phyloP scores from a whole-genome alignment of 2,113 vertebrate genomes.

The Pungitius pungitius region DNA sequence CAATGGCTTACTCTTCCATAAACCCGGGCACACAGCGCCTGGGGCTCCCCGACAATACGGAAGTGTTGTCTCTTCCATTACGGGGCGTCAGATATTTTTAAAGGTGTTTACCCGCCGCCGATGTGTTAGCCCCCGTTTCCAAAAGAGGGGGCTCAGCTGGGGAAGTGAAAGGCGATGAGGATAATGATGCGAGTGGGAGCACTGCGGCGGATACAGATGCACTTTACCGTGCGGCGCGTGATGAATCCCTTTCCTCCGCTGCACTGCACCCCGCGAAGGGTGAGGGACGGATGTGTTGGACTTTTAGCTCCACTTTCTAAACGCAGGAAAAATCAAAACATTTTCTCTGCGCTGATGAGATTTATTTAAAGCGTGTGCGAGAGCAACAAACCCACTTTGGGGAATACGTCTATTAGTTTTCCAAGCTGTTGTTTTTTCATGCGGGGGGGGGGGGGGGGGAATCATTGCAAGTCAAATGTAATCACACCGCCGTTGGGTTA shows the following conservation, averaged over 20 bases:
- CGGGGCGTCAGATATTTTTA: constrained; percentile 73
- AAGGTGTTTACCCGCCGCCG: constrained; percentile 69
- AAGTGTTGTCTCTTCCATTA: constrained; percentile 66
- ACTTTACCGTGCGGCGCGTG: constrained; percentile 63
- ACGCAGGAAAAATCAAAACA: constrained; percentile 73
- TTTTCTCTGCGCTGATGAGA: constrained; percentile 68
- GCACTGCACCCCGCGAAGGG: constrained; percentile 42
- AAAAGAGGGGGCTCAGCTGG: constrained; percentile 67
- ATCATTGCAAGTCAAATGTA: constrained; percentile 83
- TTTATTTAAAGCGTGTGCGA: constrained; percentile 68
- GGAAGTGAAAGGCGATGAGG: constrained; percentile 59
- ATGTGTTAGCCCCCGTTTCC: constrained; percentile 62
- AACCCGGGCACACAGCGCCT: constrained; percentile 54
- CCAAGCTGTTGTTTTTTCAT: constrained; percentile 75
- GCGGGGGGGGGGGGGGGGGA: constrained; percentile 54
- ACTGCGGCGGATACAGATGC: constrained; percentile 66
- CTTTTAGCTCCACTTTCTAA: constrained; percentile 70
- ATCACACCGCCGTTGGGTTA: constrained; percentile 76
- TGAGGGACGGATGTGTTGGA: constrained; percentile 71
- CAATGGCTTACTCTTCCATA: constrained; percentile 67
- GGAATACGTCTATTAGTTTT: constrained; percentile 75
- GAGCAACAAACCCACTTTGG: constrained; percentile 64
- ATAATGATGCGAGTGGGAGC: constrained; percentile 69
- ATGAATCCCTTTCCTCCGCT: constrained; percentile 63
- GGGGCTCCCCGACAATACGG: constrained; percentile 60